Base-by-base conservation (phyloP, 2,113 vertebrate species). In the Semnornis frantzii region DNA sequence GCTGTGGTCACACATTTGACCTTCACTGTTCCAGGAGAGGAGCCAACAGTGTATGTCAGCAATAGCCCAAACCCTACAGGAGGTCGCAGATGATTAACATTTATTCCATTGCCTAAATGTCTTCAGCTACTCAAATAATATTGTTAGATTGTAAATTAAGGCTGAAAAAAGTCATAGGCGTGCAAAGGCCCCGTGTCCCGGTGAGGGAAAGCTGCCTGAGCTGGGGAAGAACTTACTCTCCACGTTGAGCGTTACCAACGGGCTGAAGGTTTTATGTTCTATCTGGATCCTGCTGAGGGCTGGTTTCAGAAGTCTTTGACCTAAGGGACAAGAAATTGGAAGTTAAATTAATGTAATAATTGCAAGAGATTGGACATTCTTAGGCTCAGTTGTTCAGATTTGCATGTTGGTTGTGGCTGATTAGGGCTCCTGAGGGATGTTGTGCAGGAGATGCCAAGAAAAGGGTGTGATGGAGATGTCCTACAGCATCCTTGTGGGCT, bases 211-310 rank as follows among this genome's bases (percentile, higher is more conserved):
- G 24, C 28, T 3, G 4, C 85, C 31, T 0, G 5, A 42, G 69
- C 30, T 76, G 70, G 78, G 46, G 89, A 83, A 76, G 59, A 57
- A 98, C 98, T 98, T 97, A 98, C 98, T 97, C 24, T 98, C 96
- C 80, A 80, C 46, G 65, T 91, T 70, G 55, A 95, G 95, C 87
- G 94, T 95, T 89, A 92, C 89, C 44, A 96, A 79, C 1, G 84
- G 69, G 9, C 37, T 69, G 68, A 94, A 68, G 82, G 85, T 96
- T 95, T 85, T 98, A 82, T 94, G 97, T 85, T 94, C 71, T 54
- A 97, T 94, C 63, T 92, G 96, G 79, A 98, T 90, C 96, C 97
- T 98, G 79, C 94, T 48, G 20, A 97, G 75, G 3, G 94, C 92
- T 74, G 97, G 98, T 74, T 90, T 97, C 68, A 98, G 94, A 92